Base-by-base conservation (phyloP, 2,113 vertebrate species). In the Pachypanchax playfairii region DNA sequence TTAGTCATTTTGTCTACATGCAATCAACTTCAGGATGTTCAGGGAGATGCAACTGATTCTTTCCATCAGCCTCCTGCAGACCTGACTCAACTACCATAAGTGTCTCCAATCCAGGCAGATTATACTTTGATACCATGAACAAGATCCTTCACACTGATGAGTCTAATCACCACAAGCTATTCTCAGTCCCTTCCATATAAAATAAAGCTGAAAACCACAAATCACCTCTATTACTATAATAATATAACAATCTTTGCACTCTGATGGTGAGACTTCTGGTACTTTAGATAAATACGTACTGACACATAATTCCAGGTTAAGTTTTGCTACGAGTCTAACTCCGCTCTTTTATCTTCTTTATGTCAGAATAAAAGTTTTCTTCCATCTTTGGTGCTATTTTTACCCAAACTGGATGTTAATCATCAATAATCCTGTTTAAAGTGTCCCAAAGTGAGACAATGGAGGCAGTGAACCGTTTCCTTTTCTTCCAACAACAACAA, bases 391-490 rank as follows among this genome's bases (percentile, higher is more conserved):
- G 46, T 20, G 29, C 29, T 43, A 6, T 25, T 42, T 25, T 65
- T 25, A 55, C 11, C 48, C 42, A 29, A 20, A 54, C 15, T 77
- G 29, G 39, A 66, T 48, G 44, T 58, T 61, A 57, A 75, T 59
- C 74, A 10, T 51, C 29, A 6, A 54, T 20, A 56, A 59, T 2
- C 28, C 20, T 2, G 44, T 70, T 47, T 53, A 24, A 70, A 51
- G 26, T 20, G 47, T 44, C 21, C 46, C 44, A 55, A 53, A 56
- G 29, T 51, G 20, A 80, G 58, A 84, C 86, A 90, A 84, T 75
- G 51, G 56, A 71, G 64, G 78, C 73, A 75, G 67, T 73, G 68
- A 70, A 53, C 28, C 0, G 9, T 65, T 84, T 87, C 73, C 76
- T 77, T 59, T 83, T 33, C 8, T 15, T 61, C n/a, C n/a, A n/a